Conservation (phyloP, 2,888 invertebrate genomes). For the Watsonalla binaria region DNA sequence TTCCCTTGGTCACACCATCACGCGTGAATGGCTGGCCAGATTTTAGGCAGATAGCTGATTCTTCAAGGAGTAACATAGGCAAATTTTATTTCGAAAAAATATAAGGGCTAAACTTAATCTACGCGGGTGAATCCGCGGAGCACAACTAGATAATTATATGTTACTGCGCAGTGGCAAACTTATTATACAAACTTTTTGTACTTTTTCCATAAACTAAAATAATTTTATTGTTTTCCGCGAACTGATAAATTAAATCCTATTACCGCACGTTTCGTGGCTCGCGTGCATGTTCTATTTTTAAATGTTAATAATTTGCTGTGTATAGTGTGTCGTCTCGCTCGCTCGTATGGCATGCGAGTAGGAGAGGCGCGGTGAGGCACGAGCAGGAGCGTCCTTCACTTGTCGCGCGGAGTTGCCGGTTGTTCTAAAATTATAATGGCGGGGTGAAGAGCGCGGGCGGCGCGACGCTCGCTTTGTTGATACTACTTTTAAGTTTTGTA, state of each 20-base stretch:
- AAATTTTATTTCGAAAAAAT: too few species aligned
- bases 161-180: too few species aligned
- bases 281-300: constrained; percentile 66
- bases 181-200: too few species aligned
- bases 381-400: constrained; percentile 64
- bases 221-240: constrained; percentile 26
- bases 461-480: constrained; percentile 32
- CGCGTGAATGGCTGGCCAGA: too few species aligned
- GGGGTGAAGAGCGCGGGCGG: constrained; percentile 24
- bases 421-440: constrained; percentile 41
- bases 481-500: constrained; percentile 35
- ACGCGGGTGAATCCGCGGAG: too few species aligned
- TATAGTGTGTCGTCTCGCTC: constrained; percentile 36
- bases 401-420: constrained; percentile 50
- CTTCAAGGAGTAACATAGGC: too few species aligned
- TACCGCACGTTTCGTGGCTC: constrained; percentile 49
- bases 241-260: constrained; percentile 32
- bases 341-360: constrained; percentile 24
- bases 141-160: too few species aligned
- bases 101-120: too few species aligned
- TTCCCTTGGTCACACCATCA: too few species aligned
- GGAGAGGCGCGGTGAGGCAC: constrained; percentile 23
- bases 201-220: constrained; percentile 1
- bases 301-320: constrained; percentile 47
- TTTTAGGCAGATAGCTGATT: too few species aligned